Evolutionary conservation across 2,113 vertebrate species (phyloP).

Genomic region (Zosterops japonicus): DNA sequence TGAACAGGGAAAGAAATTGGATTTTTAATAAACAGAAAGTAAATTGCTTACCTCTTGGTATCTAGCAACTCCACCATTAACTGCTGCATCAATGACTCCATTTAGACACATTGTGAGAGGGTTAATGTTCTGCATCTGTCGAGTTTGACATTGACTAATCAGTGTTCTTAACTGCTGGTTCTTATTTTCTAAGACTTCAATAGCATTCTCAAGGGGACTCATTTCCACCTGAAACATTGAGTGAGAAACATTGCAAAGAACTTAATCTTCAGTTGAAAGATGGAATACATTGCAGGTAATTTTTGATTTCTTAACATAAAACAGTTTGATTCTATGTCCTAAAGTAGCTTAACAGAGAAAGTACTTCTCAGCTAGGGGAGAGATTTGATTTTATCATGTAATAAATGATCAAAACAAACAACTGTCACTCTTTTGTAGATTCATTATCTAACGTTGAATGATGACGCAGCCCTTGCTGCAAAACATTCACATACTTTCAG

Average conservation of each 20-base stretch:
- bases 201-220: conserved; percentile 97
- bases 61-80: conserved; percentile 95
- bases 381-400: background rate
- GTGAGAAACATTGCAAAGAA: background rate
- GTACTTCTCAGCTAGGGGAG: background rate
- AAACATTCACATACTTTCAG: background rate
- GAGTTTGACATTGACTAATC: conserved; percentile 92
- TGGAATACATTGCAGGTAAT: background rate
- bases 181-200: conserved; percentile 97
- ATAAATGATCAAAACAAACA: background rate
- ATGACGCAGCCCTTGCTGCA: background rate
- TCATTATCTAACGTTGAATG: background rate
- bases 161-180: conserved; percentile 92
- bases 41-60: conserved; percentile 89
- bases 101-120: conserved; percentile 99
- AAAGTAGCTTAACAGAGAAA: background rate
- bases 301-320: background rate
- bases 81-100: conserved; percentile 96
- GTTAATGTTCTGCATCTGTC: conserved; percentile 98
- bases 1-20: background rate
- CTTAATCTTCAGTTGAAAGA: background rate
- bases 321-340: background rate
- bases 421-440: background rate
- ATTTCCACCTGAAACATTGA: conserved; percentile 88
- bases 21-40: background rate